phyloP scores from a whole-genome alignment of 1,140 invertebrate genomes.

The Palaemon carinicauda region DNA sequence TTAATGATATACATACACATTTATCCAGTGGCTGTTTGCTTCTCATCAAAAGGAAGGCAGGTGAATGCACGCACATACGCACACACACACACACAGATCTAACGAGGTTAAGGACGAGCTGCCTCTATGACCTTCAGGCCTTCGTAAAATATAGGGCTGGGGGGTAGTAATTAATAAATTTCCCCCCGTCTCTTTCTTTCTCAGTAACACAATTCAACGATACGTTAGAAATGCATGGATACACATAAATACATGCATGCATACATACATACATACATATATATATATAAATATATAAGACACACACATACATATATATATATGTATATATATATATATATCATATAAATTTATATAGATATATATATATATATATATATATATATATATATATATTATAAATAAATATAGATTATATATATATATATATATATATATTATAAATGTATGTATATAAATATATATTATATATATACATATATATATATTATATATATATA shows the following conservation, averaged over 20 bases:
- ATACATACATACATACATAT: neutral
- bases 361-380: neutral
- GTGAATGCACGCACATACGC: no score
- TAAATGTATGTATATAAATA: neutral
- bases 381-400: neutral
- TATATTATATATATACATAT: neutral
- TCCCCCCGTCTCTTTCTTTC: no score
- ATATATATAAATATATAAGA: neutral
- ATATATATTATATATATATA: no score
- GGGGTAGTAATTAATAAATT: neutral
- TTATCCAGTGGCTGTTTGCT: no score
- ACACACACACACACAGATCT: no score
- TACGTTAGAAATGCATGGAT: neutral
- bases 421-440: neutral
- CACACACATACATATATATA: neutral
- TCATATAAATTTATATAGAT: neutral
- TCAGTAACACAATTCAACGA: no score
- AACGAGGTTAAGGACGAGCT: no score
- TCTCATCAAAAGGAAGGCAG: no score
- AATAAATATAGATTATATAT: neutral
- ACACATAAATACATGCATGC: neutral
- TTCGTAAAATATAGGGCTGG: neutral
- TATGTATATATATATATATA: no score
- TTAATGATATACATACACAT: no score
- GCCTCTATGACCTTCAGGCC: no score